These are phyloP conservation scores for Tanytarsus gracilentus DNA, from an alignment of 2,888 invertebrate species.

Conservation along the genomic window DNA sequence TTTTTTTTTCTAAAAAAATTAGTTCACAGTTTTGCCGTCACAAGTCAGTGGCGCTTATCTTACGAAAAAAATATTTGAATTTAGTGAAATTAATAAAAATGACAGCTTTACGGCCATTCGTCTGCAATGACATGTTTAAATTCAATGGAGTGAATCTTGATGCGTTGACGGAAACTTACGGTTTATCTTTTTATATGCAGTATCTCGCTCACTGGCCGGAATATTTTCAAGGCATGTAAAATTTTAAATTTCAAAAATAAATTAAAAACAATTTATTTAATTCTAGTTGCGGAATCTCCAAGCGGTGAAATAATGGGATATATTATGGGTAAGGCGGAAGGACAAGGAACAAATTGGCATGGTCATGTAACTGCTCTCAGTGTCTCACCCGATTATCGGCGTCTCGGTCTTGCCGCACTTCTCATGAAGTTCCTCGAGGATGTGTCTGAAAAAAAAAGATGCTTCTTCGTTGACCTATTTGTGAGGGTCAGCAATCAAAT, in stretches of 20 bases:
- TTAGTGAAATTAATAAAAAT: constrained; percentile 47
- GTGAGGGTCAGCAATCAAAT: constrained; percentile 95
- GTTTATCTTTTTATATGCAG: constrained; percentile 91
- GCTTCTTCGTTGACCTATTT: constrained; percentile 97
- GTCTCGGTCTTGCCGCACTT: constrained; percentile 84
- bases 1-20: neutral
- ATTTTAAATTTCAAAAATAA: neutral
- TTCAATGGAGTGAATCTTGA: constrained; percentile 98
- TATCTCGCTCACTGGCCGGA: constrained; percentile 98
- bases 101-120: constrained; percentile 88
- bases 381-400: constrained; percentile 87
- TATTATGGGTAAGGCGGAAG: constrained; percentile 99
- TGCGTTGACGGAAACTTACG: constrained; percentile 94
- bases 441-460: constrained; percentile 91
- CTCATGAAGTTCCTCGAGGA: constrained; percentile 93
- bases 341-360: constrained; percentile 93
- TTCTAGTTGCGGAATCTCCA: constrained; percentile 78
- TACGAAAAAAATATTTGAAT: too few species aligned
- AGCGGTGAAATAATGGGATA: constrained; percentile 98
- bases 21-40: too few species aligned
- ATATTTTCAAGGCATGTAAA: constrained; percentile 64
- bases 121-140: constrained; percentile 87
- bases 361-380: constrained; percentile 98
- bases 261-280: neutral
- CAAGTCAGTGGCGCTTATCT: too few species aligned